Evolutionary conservation across 2,888 invertebrate genomes (phyloP).

Genomic region (Cynaeus angustus): DNA sequence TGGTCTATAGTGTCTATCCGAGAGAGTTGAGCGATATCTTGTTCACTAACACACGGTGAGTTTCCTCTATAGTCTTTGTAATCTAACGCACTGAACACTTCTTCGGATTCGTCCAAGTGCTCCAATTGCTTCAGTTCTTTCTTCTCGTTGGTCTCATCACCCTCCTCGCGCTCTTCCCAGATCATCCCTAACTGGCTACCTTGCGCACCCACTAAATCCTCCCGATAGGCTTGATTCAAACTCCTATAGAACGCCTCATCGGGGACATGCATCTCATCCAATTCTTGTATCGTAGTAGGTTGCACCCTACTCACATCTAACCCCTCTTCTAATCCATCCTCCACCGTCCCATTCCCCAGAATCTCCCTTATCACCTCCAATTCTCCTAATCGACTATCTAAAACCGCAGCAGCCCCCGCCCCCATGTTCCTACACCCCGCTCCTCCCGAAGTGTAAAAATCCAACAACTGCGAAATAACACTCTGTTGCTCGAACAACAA

Average conservation of each 20-base stretch:
- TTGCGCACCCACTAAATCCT: slow-evolving; percentile 81
- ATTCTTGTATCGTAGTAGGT: slow-evolving; percentile 67
- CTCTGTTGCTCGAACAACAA: slow-evolving; percentile 92
- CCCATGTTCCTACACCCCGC: slow-evolving; percentile 66
- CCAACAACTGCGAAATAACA: slow-evolving; percentile 90
- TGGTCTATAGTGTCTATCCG: slow-evolving; percentile 85
- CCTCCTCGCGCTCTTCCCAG: slow-evolving; percentile 89
- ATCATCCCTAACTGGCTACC: slow-evolving; percentile 88
- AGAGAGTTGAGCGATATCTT: slow-evolving; percentile 84
- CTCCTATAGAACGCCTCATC: slow-evolving; percentile 92
- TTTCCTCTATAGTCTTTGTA: slow-evolving; percentile 86
- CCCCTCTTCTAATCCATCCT: slow-evolving; percentile 81
- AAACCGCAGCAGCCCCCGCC: slow-evolving; percentile 65
- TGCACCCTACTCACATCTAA: slow-evolving; percentile 73
- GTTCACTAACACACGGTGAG: slow-evolving; percentile 84
- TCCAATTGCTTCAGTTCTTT: slow-evolving; percentile 63
- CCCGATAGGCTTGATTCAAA: slow-evolving; percentile 90
- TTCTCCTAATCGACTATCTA: slow-evolving; percentile 68
- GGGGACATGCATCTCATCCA: slow-evolving; percentile 78
- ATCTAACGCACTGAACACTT: slow-evolving; percentile 84
- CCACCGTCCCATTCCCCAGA: slow-evolving; percentile 78
- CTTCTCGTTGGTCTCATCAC: slow-evolving; percentile 74
- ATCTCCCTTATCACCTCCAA: slow-evolving; percentile 80
- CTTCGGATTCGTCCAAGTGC: slow-evolving; percentile 74
- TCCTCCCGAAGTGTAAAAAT: slow-evolving; percentile 81